Evolutionary conservation across 2,797 vertebrate species (phyloP), one percentile per base, ranked within the genome.

Genomic region (Cynodonichthys magdalenae): DNA sequence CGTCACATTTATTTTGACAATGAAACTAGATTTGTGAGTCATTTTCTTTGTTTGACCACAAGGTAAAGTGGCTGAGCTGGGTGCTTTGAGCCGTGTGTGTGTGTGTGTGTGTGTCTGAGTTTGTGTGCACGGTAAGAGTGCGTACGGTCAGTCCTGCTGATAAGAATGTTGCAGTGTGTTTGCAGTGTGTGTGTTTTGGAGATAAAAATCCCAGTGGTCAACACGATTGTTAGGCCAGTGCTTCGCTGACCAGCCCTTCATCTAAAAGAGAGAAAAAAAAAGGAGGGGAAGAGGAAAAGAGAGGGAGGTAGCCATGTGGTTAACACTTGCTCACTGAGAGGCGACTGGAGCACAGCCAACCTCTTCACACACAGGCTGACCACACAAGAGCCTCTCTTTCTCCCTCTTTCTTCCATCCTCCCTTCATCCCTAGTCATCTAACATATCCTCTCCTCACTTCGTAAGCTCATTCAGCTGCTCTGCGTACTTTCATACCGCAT

Each of bases 121-220:
- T 39, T 53, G 24, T 57, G 61, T 69, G 72, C 39, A 6, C 64
- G 63, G 79, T 67, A 83, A 63, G 52, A 41, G 29, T 69, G 72
- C 68, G 74, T 75, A 55, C 59, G 69, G 75, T 79, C 73, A 80
- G 68, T 66, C 75, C 59, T 46, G 79, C 59, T 69, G 86, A 87
- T 87, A 84, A 88, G 83, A 87, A 86, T 89, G 82, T 82, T 80
- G 81, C 80, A 61, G 83, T 84, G 87, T 83, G 81, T 90, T 87
- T 88, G 83, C 82, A 77, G 79, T 87, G 80, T 85, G 84, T 90
- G 89, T 84, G 86, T 88, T 72, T 44, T 66, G 63, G 71, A 88
- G 90, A 92, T 90, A 91, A 92, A 89, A 90, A 89, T 90, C 88
- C 87, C 90, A 86, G 86, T 49, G 82, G 90, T 92, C 86, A 90